A percentile compares a stretch with the other conserved stretches of the same genome.
Evolutionary conservation across 2,888 invertebrate species (phyloP).

Genomic region (Drosophila anomalata): DNA sequence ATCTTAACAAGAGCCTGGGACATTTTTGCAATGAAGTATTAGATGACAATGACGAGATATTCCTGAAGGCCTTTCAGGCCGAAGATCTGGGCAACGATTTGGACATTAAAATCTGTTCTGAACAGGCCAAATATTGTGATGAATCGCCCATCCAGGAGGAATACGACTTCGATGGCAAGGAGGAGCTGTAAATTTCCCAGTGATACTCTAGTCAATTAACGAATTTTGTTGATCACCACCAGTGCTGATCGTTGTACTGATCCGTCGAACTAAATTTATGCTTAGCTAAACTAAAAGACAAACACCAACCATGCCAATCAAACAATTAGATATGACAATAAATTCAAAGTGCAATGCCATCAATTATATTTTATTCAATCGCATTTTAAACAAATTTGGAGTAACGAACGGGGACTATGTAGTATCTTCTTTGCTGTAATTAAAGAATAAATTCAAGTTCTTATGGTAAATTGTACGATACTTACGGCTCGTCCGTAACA

Average conservation of each 20-base stretch:
- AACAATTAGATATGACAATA: conserved; percentile 60
- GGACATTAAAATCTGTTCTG: conserved; percentile 85
- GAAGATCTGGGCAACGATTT: conserved; percentile 82
- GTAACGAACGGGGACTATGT: background rate
- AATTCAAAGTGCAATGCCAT: conserved; percentile 53
- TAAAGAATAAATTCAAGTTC: background rate
- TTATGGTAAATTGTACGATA: background rate
- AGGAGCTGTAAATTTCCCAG: conserved; percentile 79
- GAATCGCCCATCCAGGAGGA: conserved; percentile 82
- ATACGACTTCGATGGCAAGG: conserved; percentile 80
- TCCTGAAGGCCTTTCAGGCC: conserved; percentile 81
- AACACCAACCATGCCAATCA: conserved; percentile 14
- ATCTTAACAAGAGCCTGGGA: conserved; percentile 93
- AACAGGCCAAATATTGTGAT: conserved; percentile 84
- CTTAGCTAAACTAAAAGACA: conserved; percentile 30
- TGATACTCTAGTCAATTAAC: conserved; percentile 29
- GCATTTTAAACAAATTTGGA: background rate
- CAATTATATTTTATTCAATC: conserved; percentile 35
- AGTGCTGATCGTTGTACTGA: conserved; percentile 38
- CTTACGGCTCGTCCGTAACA: conserved; percentile 40
- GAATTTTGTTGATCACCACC: conserved; percentile 54
- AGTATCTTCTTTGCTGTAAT: conserved; percentile 16
- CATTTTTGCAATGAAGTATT: conserved; percentile 86
- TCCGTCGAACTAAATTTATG: conserved; percentile 38
- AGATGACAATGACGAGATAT: conserved; percentile 82